Conservation (phyloP, 1,140 invertebrate genomes). For the Bombus picipes region DNA sequence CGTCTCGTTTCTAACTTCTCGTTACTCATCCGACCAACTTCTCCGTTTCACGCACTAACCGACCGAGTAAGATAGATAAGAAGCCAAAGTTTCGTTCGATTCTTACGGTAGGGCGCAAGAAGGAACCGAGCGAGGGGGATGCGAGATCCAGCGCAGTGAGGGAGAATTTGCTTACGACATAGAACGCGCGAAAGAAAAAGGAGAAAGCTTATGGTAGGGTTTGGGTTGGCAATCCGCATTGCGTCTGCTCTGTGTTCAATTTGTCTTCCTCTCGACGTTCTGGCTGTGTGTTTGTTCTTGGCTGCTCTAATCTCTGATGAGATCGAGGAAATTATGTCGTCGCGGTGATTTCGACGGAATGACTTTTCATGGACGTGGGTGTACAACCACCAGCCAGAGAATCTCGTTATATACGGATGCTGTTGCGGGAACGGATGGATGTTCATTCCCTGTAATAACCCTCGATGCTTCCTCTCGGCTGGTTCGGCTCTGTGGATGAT, state of each 20-base stretch:
- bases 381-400: neutral
- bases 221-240: conserved; percentile 5
- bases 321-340: conserved; percentile 65
- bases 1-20: conserved; percentile 30
- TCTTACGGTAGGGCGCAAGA: conserved; percentile 21
- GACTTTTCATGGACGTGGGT: conserved; percentile 36
- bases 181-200: conserved; percentile 9
- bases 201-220: conserved; percentile 39
- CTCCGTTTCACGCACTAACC: conserved; percentile 29
- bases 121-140: neutral
- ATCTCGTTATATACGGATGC: conserved; percentile 35
- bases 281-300: neutral
- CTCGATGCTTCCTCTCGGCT: conserved; percentile 42
- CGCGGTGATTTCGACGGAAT: conserved; percentile 41
- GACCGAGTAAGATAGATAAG: conserved; percentile 58
- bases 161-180: conserved; percentile 16
- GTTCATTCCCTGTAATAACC: conserved; percentile 43
- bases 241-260: conserved; percentile 31
- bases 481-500: conserved; percentile 27
- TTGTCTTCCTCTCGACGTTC: conserved; percentile 27
- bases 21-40: conserved; percentile 55
- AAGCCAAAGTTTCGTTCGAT: conserved; percentile 56
- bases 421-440: conserved; percentile 20
- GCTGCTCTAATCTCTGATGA: conserved; percentile 48
- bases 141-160: neutral